Base-by-base conservation (phyloP, 2,888 invertebrate genomes). In the Heliconius ismenius region DNA sequence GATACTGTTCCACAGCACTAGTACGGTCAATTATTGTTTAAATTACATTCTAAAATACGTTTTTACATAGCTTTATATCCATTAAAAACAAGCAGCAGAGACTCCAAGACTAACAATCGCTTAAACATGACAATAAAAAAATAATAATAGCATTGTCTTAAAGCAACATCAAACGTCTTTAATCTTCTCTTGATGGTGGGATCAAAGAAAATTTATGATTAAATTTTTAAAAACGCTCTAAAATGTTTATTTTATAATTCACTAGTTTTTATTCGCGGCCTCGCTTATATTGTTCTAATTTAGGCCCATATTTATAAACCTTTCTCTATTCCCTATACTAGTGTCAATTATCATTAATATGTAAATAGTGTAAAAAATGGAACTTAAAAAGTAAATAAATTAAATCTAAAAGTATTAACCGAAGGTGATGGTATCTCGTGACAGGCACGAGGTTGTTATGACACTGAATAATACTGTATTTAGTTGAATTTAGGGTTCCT, bases 371-470 rank as follows among this genome's bases (percentile, higher is more conserved):
- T 49, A 21, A 13, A n/a, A n/a, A 11, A 1, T 58, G 21, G 24
- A 26, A 0, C 24, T 13, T 10, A 26, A 36, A 11, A 65, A 39
- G 36, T 13, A 15, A 39, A 65, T 39, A 39, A n/a, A 39, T 24
- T 36, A 65, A 65, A 65, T n/a, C n/a, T 36, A 36, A 24, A 67
- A 67, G n/a, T n/a, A 70, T 28, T 54, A 54, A 54, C 21, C 54
- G 32, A 32, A 28, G 13, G 49, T 54, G 49, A 69, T 69, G 49
- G 28, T 69, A 49, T 69, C 69, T 28, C 69, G 28, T 49, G 49
- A 49, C 54, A 54, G 54, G n/a, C 69, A 70, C 54, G 54, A 70
- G 21, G 54, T 54, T 70, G 69, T 70, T 70, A 58, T 70, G 69
- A 70, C 69, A 70, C 54, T 32, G 28, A 70, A 70, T 70, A n/a